Percentiles rank a stretch among this genome's conserved stretches.
phyloP scores from a whole-genome alignment of 2,113 vertebrate species.

The Lasiurus cinereus region DNA sequence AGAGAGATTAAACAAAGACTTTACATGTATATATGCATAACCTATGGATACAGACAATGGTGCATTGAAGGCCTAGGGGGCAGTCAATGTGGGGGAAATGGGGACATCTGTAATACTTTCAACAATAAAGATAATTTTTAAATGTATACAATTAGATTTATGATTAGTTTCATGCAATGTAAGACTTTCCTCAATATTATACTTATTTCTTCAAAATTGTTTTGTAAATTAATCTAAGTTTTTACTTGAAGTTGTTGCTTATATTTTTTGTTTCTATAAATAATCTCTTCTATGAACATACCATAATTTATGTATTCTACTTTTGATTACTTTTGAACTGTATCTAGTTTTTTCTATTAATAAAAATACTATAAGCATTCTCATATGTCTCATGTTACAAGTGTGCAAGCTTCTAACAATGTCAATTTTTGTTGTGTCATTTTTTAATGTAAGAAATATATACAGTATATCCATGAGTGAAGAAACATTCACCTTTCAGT shows the following conservation, averaged over 20 bases:
- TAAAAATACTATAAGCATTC: background rate
- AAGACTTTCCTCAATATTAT: background rate
- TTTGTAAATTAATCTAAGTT: background rate
- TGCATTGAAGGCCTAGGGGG: no score
- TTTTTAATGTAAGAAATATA: background rate
- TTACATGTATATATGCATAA: no score
- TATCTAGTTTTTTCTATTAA: background rate
- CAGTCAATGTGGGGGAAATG: no score
- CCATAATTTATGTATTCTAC: background rate
- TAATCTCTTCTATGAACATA: background rate
- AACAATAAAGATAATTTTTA: no score
- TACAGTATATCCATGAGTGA: background rate
- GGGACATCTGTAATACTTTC: no score
- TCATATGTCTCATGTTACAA: background rate
- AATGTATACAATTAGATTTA: background rate
- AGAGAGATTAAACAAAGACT: no score
- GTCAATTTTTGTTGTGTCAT: background rate
- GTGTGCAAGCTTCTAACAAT: background rate
- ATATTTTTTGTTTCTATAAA: background rate
- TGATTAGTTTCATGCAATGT: background rate
- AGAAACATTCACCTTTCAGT: background rate
- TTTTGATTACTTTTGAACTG: constrained; percentile 13
- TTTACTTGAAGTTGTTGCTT: background rate
- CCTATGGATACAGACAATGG: no score
- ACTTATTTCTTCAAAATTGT: background rate